Percentiles rank a stretch among this genome's conserved stretches.
These are phyloP conservation scores for Sylvia borin DNA, from an alignment of 2,797 vertebrate species.

Conservation along the genomic window DNA sequence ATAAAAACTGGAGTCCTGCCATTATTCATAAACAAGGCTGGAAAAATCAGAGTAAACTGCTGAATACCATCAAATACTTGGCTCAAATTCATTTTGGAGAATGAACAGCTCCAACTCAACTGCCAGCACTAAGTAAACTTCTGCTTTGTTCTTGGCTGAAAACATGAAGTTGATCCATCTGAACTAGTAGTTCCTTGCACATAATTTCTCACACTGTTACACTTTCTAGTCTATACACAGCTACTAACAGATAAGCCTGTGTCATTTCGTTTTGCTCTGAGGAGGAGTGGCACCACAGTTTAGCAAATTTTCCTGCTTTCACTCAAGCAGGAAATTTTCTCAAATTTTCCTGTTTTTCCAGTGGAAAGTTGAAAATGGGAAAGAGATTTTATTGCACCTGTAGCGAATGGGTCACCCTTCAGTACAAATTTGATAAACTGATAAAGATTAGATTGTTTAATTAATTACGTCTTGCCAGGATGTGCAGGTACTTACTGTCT, in stretches of 20 bases:
- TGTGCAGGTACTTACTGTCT: background rate
- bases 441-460: background rate
- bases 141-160: background rate
- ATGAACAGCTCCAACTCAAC: background rate
- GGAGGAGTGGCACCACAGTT: background rate
- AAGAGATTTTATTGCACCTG: background rate
- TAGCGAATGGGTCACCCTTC: background rate
- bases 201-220: background rate
- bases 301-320: background rate
- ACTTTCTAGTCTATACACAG: background rate
- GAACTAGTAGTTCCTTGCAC: background rate
- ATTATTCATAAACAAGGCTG: background rate
- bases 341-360: background rate
- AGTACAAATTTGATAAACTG: background rate
- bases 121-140: background rate
- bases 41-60: background rate
- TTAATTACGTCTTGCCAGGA: background rate
- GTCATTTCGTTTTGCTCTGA: background rate
- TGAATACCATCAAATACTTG: background rate
- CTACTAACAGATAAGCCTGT: background rate
- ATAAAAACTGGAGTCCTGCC: constrained; percentile 44
- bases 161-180: background rate
- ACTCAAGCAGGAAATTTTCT: no score
- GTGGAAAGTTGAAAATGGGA: background rate
- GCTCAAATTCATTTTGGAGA: background rate